These are phyloP conservation scores for Saguinus midas DNA, from an alignment of 2,113 vertebrate genomes.

Conservation along the genomic window DNA sequence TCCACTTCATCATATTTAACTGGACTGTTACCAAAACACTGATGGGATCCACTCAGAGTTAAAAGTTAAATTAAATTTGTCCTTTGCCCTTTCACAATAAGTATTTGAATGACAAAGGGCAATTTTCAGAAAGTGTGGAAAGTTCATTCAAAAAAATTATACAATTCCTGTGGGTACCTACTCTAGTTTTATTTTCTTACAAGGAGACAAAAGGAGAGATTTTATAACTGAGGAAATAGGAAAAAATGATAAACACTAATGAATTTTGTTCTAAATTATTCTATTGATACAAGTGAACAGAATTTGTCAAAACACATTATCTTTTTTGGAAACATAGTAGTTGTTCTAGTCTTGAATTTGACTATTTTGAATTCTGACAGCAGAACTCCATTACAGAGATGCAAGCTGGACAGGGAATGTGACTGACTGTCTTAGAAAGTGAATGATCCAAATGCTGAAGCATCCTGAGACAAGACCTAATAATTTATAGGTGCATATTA, in stretches of 20 bases:
- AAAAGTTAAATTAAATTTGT: constrained; percentile 49
- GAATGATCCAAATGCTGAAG: neutral
- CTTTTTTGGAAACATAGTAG: neutral
- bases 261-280: constrained; percentile 17
- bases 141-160: constrained; percentile 45
- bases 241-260: neutral
- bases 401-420: neutral
- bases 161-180: neutral
- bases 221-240: neutral
- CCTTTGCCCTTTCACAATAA: constrained; percentile 34
- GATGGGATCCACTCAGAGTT: neutral
- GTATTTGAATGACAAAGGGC: constrained; percentile 36
- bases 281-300: neutral
- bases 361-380: neutral
- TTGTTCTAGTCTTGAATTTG: neutral
- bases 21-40: neutral
- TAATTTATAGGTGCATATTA: neutral
- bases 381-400: neutral
- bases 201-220: neutral
- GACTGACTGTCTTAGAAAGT: neutral
- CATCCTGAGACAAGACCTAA: neutral
- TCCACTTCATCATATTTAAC: neutral
- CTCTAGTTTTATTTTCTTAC: neutral
- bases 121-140: constrained; percentile 51
- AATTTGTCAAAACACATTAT: neutral